Evolutionary conservation across 2,888 invertebrate genomes (phyloP), one percentile per base, ranked within the genome.

Genomic region (Ischnura elegans): DNA sequence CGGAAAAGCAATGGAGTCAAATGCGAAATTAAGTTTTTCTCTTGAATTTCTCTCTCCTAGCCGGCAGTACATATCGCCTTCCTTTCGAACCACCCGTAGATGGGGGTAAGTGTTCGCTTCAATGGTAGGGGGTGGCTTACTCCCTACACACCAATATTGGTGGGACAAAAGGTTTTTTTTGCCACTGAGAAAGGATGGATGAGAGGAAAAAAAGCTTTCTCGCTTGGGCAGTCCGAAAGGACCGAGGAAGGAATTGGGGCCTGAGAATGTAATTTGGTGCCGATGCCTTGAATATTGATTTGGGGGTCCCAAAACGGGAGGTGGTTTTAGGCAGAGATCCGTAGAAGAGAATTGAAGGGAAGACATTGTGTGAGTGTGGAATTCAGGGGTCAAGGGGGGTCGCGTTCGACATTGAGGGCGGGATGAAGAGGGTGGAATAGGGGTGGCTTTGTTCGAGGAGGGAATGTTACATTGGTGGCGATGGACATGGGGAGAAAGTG

Each of bases 231-330:
- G 8, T n/a, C 36, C 76, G 36, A 76, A n/a, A 36, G 36, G 76
- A 36, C 76, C 16, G 87, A 87, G 43, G 51, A 51, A 19, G 55
- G 43, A 45, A 90, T 90, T 55, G 90, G 55, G 51, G 55, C 0
- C 61, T 90, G 66, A 61, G 90, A 90, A 90, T 90, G 90, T 66
- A 90, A 66, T 90, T 90, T 43, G 13, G 90, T 61, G 61, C 61
- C 90, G 66, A 90, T 45, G 90, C 90, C 61, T 90, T 90, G 90
- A 90, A 90, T 90, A 90, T 90, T 90, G 90, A 90, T 90, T 90
- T 61, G 42, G 90, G 61, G 43, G 43, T 90, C 90, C 90, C 90
- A 45, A 19, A 90, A 90, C 90, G 90, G 61, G 61, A 47, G 51
- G 29, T 36, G 61, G 90, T 21, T 86, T 86, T 86, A n/a, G 42